Evolutionary conservation across 2,797 vertebrate genomes (phyloP), one percentile per base, ranked within the genome.

Genomic region (Gouania willdenowi): DNA sequence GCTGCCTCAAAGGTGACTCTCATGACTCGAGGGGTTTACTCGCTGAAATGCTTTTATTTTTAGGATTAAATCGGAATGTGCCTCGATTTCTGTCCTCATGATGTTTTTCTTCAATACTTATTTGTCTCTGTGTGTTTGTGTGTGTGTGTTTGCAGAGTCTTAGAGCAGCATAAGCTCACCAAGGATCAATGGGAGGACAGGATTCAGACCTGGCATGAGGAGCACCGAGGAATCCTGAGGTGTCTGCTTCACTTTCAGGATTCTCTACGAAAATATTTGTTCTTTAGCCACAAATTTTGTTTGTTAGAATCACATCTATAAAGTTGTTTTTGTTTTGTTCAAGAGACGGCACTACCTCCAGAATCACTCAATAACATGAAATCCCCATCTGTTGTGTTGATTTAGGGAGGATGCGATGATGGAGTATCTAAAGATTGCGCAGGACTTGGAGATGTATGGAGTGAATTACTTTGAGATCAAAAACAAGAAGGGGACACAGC

Each of bases 401-500:
- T 6, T 4, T 46, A 98, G 95, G 81, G 96, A 98, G 82, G 96
- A 98, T 83, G 93, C 96, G 1, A 95, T 98, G 94, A 97, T 98
- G 95, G 95, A 98, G 66, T 98, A 98, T 55, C 87, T 98, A 41
- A 98, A 98, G 82, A 98, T 98, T 29, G 94, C 94, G 18, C 96
- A 98, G 79, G 96, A 98, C 81, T 73, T 98, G 78, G 95, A 98
- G 86, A 98, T 98, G 95, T 98, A 98, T 34, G 95, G 96, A 2
- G 95, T 98, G 57, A 98, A 98, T 85, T 98, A 98, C 87, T 98
- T 98, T 83, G 94, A 98, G 87, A 98, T 98, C 74, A 98, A 97
- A 78, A 98, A 98, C 85, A 98, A 98, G 81, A 98, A 98, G 71
- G 94, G 94, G 60, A 98, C 96, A 6, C 94, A 98, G 72, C 85